phyloP scores from a whole-genome alignment of 2,888 invertebrate genomes.

The Rhingia campestris region DNA sequence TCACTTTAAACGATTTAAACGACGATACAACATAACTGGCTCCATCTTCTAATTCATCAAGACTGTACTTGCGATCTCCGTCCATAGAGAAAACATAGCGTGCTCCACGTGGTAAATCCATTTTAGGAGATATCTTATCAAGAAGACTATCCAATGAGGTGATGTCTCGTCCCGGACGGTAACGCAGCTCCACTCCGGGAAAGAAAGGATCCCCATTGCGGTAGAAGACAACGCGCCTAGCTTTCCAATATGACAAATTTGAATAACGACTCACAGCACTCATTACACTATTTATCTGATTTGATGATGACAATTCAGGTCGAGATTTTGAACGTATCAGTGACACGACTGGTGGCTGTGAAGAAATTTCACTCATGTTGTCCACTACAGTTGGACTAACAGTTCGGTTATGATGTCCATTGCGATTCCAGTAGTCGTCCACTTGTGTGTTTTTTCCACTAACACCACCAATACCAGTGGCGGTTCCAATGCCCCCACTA shows the following conservation, averaged over 20 bases:
- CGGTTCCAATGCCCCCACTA: conserved; percentile 67
- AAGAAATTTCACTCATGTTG: conserved; percentile 86
- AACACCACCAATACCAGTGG: conserved; percentile 59
- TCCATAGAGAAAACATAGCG: conserved; percentile 96
- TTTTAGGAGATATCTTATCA: conserved; percentile 92
- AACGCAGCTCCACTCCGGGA: conserved; percentile 93
- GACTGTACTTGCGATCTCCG: conserved; percentile 91
- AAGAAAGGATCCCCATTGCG: conserved; percentile 97
- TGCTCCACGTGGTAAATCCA: conserved; percentile 94
- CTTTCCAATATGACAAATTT: conserved; percentile 93
- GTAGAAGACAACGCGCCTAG: conserved; percentile 93
- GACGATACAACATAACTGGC: conserved; percentile 96
- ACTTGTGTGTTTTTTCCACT: conserved; percentile 74
- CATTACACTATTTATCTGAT: conserved; percentile 79
- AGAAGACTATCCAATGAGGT: conserved; percentile 92
- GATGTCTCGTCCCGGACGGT: conserved; percentile 94
- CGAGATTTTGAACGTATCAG: conserved; percentile 82
- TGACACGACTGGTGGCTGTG: conserved; percentile 82
- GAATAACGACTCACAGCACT: conserved; percentile 87
- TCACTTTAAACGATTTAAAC: conserved; percentile 94
- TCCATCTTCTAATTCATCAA: conserved; percentile 95
- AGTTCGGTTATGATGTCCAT: conserved; percentile 75
- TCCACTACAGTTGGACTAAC: conserved; percentile 83
- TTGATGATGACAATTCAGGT: conserved; percentile 80
- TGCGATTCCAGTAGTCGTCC: conserved; percentile 77